Percentiles rank a stretch among this genome's conserved stretches.
Conservation (phyloP, 2,888 invertebrate species). For the Criorhina ranunculi region DNA sequence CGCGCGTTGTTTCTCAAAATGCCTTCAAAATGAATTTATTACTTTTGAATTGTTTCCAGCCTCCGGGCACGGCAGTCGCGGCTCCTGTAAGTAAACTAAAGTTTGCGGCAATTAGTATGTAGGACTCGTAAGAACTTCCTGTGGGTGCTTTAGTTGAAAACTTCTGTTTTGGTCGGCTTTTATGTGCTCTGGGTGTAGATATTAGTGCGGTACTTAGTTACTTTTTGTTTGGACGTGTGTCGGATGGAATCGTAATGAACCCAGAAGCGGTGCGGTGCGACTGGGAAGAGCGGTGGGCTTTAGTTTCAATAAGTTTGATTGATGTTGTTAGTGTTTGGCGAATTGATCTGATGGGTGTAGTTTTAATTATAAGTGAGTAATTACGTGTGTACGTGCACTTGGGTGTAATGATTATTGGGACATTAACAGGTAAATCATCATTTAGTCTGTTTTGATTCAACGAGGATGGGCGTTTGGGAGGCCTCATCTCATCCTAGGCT, state of each 20-base stretch:
- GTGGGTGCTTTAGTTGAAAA: conserved; percentile 50
- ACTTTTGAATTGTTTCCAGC: conserved; percentile 37
- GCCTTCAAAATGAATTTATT: conserved; percentile 49
- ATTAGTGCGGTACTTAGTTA: conserved; percentile 51
- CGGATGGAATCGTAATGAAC: conserved; percentile 52
- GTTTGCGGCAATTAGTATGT: conserved; percentile 45
- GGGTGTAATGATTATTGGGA: conserved; percentile 1
- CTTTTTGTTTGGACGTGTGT: conserved; percentile 53
- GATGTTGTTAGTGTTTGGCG: conserved; percentile 13
- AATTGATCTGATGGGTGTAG: conserved; percentile 34
- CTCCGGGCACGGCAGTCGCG: too few species aligned
- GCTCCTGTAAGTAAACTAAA: conserved; percentile 19
- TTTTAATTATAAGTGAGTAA: conserved; percentile 51
- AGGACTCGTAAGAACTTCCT: conserved; percentile 32
- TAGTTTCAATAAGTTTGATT: conserved; percentile 43
- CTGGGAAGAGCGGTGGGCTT: not conserved
- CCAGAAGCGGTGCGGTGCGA: conserved; percentile 3
- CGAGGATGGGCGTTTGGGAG: too few species aligned
- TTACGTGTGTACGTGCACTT: conserved; percentile 22
- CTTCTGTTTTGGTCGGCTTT: conserved; percentile 21
- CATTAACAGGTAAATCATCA: not conserved
- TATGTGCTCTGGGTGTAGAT: conserved; percentile 46
- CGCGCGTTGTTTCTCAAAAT: conserved; percentile 14
- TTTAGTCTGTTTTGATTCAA: too few species aligned
- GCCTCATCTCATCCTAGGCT: too few species aligned